Base-by-base conservation (phyloP, 2,888 invertebrate genomes). In the Melikaiella ostensackeni region DNA sequence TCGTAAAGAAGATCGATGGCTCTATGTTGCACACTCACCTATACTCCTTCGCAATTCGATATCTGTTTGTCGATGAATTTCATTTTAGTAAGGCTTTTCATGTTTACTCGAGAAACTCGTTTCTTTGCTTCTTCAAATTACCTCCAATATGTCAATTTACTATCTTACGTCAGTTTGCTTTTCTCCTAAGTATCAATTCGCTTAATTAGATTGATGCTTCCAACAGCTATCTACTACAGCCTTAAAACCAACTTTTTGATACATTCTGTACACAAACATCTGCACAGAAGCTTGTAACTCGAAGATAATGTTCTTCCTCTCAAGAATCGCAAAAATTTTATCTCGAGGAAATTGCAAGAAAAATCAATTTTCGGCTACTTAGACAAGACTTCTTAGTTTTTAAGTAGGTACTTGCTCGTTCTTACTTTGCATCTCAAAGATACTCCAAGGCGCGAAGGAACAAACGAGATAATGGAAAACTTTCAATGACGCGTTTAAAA, bases 401-500 rank as follows among this genome's bases (percentile, higher is more conserved):
- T 70, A 50, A 70, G 70, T 50, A 50, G 19, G 19, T 30, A 30
- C 70, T 70, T 30, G 19, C 50, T 30, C n/a, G 30, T 27, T 70
- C n/a, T 9, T 21, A 21, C 70, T 70, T 70, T 50, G 30, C 46
- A 70, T 50, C 70, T 50, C 21, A 33, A 70, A 70, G 70, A 70
- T 70, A 70, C 30, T 70, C 70, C 50, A 70, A 70, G 70, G 30
- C 50, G 70, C 50, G 50, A 70, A 70, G 6, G 50, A 70, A 33
- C 50, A 70, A 70, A 70, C 70, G 50, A 50, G 70, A 70, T 70
- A 70, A 50, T 50, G 70, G 50, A 50, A 50, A 70, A 70, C 50
- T 70, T 70, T 70, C 70, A 70, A 70, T 70, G 70, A 50, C 70
- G 50, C 70, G 50, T 70, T 70, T 55, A 70, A 50, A 50, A 70